Conservation (phyloP, 2,113 vertebrate genomes). For the Corynorhinus townsendii region DNA sequence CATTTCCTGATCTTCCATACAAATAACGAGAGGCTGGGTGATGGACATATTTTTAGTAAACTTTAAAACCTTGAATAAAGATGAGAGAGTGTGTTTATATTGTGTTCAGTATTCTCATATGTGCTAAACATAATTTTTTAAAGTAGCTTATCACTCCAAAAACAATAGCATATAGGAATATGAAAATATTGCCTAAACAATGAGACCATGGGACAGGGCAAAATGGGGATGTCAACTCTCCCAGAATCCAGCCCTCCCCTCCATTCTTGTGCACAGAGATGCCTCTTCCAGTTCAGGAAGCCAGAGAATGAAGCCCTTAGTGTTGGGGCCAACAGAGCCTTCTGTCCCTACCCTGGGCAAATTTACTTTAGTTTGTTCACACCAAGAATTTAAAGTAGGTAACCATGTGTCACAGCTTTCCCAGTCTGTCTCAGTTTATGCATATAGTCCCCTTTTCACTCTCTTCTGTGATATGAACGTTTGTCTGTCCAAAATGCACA, state of each 20-base stretch:
- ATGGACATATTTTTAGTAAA: background rate
- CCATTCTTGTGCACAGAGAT: background rate
- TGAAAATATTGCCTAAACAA: background rate
- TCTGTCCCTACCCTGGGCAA: background rate
- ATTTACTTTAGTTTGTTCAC: background rate
- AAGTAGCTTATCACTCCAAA: background rate
- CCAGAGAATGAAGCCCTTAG: background rate
- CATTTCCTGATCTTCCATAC: background rate
- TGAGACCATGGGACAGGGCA: background rate
- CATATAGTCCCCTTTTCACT: background rate
- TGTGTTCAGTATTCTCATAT: background rate
- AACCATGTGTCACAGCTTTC: background rate
- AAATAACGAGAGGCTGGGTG: background rate
- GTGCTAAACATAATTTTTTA: background rate
- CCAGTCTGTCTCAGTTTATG: background rate
- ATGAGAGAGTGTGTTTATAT: background rate
- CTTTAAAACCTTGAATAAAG: conserved; percentile 14
- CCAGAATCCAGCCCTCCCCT: background rate
- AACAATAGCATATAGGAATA: conserved; percentile 16
- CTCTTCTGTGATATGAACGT: background rate
- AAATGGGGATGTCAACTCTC: too few species aligned
- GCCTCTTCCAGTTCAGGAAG: background rate
- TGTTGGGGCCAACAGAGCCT: background rate
- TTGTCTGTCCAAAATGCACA: background rate
- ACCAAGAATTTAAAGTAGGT: background rate